Evolutionary conservation across 2,113 vertebrate genomes (phyloP).

Genomic region (Oncorhynchus tshawytscha): DNA sequence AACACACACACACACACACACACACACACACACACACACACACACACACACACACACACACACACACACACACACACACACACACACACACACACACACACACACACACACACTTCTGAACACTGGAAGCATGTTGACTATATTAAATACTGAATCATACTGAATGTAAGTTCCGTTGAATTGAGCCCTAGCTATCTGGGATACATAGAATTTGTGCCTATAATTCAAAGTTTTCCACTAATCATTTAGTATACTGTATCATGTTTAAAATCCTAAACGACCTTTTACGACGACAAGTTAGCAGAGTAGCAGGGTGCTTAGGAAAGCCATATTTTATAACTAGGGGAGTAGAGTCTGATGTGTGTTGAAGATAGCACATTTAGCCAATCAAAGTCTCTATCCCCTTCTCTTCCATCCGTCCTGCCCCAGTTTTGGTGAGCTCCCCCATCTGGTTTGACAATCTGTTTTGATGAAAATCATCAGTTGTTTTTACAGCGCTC

Average conservation of each 20-base stretch:
- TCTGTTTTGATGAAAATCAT: conserved; percentile 76
- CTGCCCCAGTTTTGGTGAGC: conserved; percentile 67
- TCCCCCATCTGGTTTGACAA: conserved; percentile 78
- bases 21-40: too few species aligned
- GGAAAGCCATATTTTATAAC: conserved; percentile 45
- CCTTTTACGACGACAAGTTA: conserved; percentile 44
- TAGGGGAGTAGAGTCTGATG: conserved; percentile 32
- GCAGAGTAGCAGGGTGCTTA: conserved; percentile 30
- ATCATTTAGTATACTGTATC: conserved; percentile 24
- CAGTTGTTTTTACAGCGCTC: conserved; percentile 60
- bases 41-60: too few species aligned
- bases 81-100: too few species aligned
- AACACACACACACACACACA: too few species aligned
- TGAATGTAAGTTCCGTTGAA: background rate
- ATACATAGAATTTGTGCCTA: background rate
- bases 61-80: too few species aligned
- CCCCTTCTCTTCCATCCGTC: conserved; percentile 27
- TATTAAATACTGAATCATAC: too few species aligned
- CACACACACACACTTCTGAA: too few species aligned
- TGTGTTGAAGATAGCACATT: conserved; percentile 49
- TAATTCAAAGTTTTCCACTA: background rate
- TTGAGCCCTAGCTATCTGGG: background rate
- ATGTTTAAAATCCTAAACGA: conserved; percentile 49
- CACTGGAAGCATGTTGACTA: too few species aligned
- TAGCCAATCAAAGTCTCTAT: conserved; percentile 62